Evolutionary conservation across 1,140 invertebrate species (phyloP), one percentile per base, ranked within the genome.

Genomic region (Brachionus manjavacas): DNA sequence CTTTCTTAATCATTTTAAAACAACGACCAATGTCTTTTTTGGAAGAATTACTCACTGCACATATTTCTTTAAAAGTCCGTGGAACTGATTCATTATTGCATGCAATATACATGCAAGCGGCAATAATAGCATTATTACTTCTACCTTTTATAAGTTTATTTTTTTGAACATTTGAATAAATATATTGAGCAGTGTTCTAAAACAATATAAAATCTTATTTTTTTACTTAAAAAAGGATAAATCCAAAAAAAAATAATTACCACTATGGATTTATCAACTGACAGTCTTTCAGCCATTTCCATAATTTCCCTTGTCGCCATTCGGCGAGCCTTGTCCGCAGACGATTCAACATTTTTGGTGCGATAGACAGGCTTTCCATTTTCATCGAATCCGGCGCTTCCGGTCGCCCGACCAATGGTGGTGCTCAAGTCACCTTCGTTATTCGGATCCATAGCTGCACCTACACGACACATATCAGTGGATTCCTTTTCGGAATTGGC

Each of bases 1-100:
- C 95, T 87, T 96, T 95, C 4, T 96, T 88, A 86, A 98, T 98
- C 43, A 97, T 87, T 88, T 97, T 97, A 87, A 98, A 98, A 88
- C 95, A 96, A 86, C 97, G 90, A 3, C 97, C 98, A 86, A 99
- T 99, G 91, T 99, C 97, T 88, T 99, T 98, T 90, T 83, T 83
- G 12, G 39, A 31, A 43, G 66, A 66, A 46, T 66, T 46, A 4
- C 35, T 39, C 23, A 83, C 80, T 12, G 80, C 80, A 23, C 46
- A 64, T 72, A 78, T 86, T 92, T 92, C 92, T 97, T 92, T 99
- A 88, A 99, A 99, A 46, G 98, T 99, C 86, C 98, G 92, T 0
- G 98, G 97, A 0, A 99, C 98, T 12, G 96, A 95, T 90, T 99
- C 97, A 88, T 99, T 96, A 41, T 97, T 91, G 89, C 98, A 99